Conservation (phyloP, 2,888 invertebrate genomes). For the Taphrorychus bicolor region DNA sequence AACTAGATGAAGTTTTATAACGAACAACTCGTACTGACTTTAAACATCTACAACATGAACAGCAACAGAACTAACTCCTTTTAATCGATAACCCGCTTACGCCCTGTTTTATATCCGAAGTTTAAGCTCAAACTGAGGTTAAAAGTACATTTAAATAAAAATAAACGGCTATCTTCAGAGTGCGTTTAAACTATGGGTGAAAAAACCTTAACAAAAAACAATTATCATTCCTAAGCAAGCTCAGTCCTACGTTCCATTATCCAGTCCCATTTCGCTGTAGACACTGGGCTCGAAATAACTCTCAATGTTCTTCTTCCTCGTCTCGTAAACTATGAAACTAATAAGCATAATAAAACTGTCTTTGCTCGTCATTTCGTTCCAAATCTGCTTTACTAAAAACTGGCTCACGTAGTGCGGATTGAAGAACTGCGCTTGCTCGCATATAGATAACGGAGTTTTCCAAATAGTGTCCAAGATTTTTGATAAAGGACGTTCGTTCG, state of each 20-base stretch:
- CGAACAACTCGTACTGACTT: too few relatives aligned
- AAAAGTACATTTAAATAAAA: too few relatives aligned
- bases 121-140: too few relatives aligned
- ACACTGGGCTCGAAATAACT: conserved; percentile 11
- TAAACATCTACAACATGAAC: too few relatives aligned
- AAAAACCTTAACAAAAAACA: too few relatives aligned
- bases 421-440: conserved; percentile 38
- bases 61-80: too few relatives aligned
- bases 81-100: too few relatives aligned
- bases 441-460: conserved; percentile 29
- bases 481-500: conserved; percentile 13
- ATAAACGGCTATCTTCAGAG: too few relatives aligned
- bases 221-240: background rate
- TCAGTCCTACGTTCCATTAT: background rate
- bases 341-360: conserved; percentile 37
- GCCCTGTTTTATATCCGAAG: too few relatives aligned
- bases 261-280: too few relatives aligned
- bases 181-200: too few relatives aligned
- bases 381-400: conserved; percentile 31
- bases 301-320: conserved; percentile 23
- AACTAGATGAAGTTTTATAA: too few relatives aligned
- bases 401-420: conserved; percentile 34
- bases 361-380: conserved; percentile 25
- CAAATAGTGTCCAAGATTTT: conserved; percentile 34
- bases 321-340: conserved; percentile 31